Percentiles rank a stretch among this genome's conserved stretches.
These are phyloP conservation scores for Clusia tigrina DNA, from an alignment of 2,888 invertebrate genomes.

Conservation along the genomic window DNA sequence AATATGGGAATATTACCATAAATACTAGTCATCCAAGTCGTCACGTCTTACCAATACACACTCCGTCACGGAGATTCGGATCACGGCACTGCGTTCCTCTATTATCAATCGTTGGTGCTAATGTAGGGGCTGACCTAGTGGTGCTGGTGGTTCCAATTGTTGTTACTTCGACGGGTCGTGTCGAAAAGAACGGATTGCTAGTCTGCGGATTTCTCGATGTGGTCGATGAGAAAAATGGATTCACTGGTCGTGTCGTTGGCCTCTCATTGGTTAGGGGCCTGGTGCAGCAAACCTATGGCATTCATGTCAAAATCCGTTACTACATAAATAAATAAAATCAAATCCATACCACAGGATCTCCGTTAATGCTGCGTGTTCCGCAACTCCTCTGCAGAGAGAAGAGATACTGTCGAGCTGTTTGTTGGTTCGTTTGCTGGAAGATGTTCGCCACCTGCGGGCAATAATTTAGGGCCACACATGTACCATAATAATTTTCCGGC, in stretches of 20 bases:
- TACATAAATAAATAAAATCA: neutral
- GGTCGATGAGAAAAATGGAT: constrained; percentile 43
- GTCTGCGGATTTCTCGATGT: constrained; percentile 17
- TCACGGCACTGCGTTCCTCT: constrained; percentile 42
- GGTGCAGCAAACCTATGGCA: constrained; percentile 57
- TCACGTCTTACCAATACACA: constrained; percentile 48
- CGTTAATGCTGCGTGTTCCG: constrained; percentile 51
- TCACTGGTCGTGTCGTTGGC: constrained; percentile 38
- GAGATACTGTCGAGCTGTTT: constrained; percentile 52
- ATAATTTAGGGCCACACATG: constrained; percentile 51
- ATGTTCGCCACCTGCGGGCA: constrained; percentile 56
- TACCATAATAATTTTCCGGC: constrained; percentile 58
- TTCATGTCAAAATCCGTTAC: neutral
- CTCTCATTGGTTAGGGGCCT: constrained; percentile 44
- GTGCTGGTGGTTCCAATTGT: constrained; percentile 17
- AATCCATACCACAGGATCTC: constrained; percentile 63
- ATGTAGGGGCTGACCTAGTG: constrained; percentile 30
- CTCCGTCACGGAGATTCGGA: constrained; percentile 45
- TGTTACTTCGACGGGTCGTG: constrained; percentile 21
- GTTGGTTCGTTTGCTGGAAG: constrained; percentile 45
- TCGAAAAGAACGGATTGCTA: too few species aligned
- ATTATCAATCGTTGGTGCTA: constrained; percentile 31
- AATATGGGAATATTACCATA: neutral
- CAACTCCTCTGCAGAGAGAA: constrained; percentile 54
- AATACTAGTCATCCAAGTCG: too few species aligned